Conservation (phyloP, 2,888 invertebrate genomes). For the Polylopha cassiicola region DNA sequence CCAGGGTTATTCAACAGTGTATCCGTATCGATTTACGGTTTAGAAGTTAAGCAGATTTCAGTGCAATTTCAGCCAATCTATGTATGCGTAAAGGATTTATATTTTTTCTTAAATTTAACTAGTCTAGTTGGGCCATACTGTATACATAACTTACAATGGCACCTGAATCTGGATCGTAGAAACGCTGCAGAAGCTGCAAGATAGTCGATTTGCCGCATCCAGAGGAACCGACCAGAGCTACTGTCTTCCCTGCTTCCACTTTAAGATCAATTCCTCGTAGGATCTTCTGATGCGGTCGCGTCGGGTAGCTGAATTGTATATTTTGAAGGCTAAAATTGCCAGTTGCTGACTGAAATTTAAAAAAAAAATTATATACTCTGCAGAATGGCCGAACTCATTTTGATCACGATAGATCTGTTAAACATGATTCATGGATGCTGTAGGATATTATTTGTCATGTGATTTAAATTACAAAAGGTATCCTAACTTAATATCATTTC, state of each 20-base stretch:
- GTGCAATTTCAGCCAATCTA: too few relatives aligned
- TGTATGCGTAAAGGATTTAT: too few relatives aligned
- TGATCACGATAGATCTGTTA: background rate
- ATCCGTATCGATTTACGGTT: too few relatives aligned
- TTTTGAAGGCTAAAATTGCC: slow-evolving; percentile 79
- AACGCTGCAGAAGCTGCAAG: slow-evolving; percentile 85
- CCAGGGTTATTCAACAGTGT: too few relatives aligned
- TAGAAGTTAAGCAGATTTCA: too few relatives aligned
- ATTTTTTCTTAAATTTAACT: too few relatives aligned
- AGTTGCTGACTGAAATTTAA: slow-evolving; percentile 55
- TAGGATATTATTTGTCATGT: background rate
- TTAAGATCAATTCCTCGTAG: slow-evolving; percentile 80
- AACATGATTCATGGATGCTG: background rate
- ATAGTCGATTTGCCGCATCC: slow-evolving; percentile 90
- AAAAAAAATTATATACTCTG: background rate
- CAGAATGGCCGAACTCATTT: background rate
- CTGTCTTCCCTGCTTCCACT: slow-evolving; percentile 83
- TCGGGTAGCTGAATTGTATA: slow-evolving; percentile 84
- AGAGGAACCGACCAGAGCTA: slow-evolving; percentile 84
- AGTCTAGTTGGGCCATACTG: too few relatives aligned
- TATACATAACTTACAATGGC: slow-evolving; percentile 53
- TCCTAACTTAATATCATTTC: background rate
- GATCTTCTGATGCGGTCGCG: slow-evolving; percentile 80
- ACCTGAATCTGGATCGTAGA: slow-evolving; percentile 85
- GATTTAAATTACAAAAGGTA: background rate